Base-by-base conservation (phyloP, 2,888 invertebrate species). In the Therioaphis trifolii region DNA sequence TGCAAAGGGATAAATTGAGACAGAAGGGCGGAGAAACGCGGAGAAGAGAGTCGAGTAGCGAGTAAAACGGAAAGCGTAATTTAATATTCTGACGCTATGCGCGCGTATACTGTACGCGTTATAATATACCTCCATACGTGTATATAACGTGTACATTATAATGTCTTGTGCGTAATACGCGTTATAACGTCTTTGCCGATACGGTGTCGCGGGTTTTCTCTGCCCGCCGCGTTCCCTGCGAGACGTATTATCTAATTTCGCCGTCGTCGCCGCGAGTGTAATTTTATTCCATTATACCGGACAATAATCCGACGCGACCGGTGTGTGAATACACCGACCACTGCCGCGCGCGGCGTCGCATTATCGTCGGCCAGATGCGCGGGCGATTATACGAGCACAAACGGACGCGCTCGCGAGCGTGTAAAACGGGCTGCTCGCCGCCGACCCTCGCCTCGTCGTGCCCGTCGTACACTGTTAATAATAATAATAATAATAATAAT, bases 161-260 rank as follows among this genome's bases (percentile, higher is more conserved):
- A n/a, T n/a, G n/a, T n/a, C n/a, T n/a, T n/a, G n/a, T n/a, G n/a
- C n/a, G n/a, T n/a, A n/a, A n/a, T n/a, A n/a, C n/a, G n/a, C n/a
- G n/a, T n/a, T n/a, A n/a, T n/a, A 63, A 66, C 66, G 76, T 76
- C 76, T 43, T 61, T 61, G n/a, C n/a, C 76, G 61, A 76, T 66
- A 66, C 66, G n/a, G n/a, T 77, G 63, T 77, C 66, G 29, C 63
- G n/a, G n/a, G 27, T 77, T 77, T 77, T 77, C 61, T 77, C 77
- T 46, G 43, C 55, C n/a, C n/a, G 18, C 18, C 55, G n/a, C n/a
- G n/a, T 71, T 24, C 24, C 24, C 1, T 49, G 24, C 46, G 15
- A 68, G n/a, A 21, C 68, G n/a, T n/a, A 61, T 27, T 68, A 43
- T 68, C 12, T 43, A 68, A 40, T 77, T 77, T 77, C 49, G 29